Conservation (phyloP, 2,797 vertebrate genomes). For the Enteromius fasciolatus region DNA sequence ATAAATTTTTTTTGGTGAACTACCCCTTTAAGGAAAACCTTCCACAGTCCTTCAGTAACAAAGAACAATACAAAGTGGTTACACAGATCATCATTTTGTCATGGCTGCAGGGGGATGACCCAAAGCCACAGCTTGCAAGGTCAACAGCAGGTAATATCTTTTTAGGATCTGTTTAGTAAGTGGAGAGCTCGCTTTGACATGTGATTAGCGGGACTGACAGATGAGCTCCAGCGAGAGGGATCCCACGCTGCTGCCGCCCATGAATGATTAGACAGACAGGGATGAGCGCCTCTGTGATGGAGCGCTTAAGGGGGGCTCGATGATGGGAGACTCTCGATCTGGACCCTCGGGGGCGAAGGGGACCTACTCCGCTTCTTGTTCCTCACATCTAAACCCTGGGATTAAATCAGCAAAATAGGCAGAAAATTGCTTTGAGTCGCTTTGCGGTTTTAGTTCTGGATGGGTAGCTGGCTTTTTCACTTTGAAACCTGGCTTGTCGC, state of each 20-base stretch:
- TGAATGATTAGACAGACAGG: constrained; percentile 68
- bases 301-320: constrained; percentile 61
- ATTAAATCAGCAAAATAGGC: constrained; percentile 80
- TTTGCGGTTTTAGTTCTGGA: constrained; percentile 79
- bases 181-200: constrained; percentile 57
- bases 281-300: constrained; percentile 68
- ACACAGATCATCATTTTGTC: constrained; percentile 43
- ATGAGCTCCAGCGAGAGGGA: constrained; percentile 64
- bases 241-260: constrained; percentile 58
- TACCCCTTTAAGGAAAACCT: constrained; percentile 12
- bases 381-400: constrained; percentile 71
- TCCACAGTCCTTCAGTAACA: background rate
- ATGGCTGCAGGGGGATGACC: constrained; percentile 44
- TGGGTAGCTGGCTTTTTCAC: constrained; percentile 74
- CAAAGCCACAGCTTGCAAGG: constrained; percentile 54
- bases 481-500: constrained; percentile 74
- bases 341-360: constrained; percentile 57
- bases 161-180: constrained; percentile 56
- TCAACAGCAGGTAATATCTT: constrained; percentile 66
- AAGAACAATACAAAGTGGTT: constrained; percentile 31
- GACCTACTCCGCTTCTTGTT: constrained; percentile 45
- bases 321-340: constrained; percentile 65
- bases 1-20: background rate
- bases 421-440: constrained; percentile 80
- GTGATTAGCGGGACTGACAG: constrained; percentile 73